Conservation (phyloP, 1,140 invertebrate genomes). For the Mycetomoellerius zeteki region DNA sequence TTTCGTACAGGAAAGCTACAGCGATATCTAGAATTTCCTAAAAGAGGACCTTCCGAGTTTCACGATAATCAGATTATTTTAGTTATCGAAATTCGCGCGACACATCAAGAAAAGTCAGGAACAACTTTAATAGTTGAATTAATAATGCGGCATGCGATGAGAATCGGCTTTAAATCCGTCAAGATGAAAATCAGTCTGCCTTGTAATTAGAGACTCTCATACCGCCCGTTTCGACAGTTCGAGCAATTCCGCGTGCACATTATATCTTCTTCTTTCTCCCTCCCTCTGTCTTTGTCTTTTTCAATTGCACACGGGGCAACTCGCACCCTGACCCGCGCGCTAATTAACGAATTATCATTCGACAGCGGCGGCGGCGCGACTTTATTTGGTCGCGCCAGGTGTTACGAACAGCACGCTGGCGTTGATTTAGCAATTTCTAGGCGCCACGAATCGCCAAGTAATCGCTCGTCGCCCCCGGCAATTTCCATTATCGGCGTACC, state of each 20-base stretch:
- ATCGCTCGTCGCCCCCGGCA: conserved; percentile 14
- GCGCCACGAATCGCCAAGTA: conserved; percentile 55
- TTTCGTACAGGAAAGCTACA: too few species aligned
- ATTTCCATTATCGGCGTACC: conserved; percentile 62
- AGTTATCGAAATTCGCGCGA: conserved; percentile 13
- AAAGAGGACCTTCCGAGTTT: too few species aligned
- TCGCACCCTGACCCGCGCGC: conserved; percentile 52
- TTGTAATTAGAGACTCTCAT: conserved; percentile 66
- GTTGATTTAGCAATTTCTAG: conserved; percentile 71
- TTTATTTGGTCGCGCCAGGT: conserved; percentile 63
- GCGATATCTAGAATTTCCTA: too few species aligned
- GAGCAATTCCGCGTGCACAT: conserved; percentile 2
- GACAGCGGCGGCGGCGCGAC: conserved; percentile 20
- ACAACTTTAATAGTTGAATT: not conserved
- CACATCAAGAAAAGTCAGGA: not conserved
- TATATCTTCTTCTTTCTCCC: not conserved
- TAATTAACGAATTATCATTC: conserved; percentile 73
- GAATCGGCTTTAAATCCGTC: conserved; percentile 31
- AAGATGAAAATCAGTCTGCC: conserved; percentile 62
- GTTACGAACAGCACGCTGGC: conserved; percentile 36
- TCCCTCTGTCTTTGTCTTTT: not conserved
- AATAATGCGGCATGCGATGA: not conserved
- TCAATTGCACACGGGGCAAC: not conserved
- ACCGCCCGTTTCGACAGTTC: conserved; percentile 64
- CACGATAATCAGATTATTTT: too few species aligned